Evolutionary conservation across 2,888 invertebrate genomes (phyloP).

Genomic region (Melanargia galathea): DNA sequence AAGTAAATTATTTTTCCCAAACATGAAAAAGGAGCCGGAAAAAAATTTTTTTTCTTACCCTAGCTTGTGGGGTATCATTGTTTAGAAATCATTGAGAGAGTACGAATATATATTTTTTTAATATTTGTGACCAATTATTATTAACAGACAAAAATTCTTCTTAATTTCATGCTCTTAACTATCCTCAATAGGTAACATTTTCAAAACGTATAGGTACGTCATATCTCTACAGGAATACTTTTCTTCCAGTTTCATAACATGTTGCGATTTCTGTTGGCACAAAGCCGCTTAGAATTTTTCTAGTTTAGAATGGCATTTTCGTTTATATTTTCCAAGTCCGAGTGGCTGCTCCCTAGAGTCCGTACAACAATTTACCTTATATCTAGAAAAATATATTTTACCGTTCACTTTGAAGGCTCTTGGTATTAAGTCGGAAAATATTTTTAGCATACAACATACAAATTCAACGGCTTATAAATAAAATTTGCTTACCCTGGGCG

Average conservation of each 20-base stretch:
- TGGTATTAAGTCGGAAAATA: not conserved
- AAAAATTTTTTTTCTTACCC: too few relatives aligned
- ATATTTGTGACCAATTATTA: too few relatives aligned
- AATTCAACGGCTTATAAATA: not conserved
- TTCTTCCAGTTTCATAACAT: not conserved
- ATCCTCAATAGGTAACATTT: too few relatives aligned
- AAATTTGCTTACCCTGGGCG: too few relatives aligned
- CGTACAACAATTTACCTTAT: conserved; percentile 60
- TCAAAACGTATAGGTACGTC: too few relatives aligned
- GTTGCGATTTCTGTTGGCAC: not conserved
- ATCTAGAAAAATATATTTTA: conserved; percentile 64
- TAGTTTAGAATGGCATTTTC: conserved; percentile 12
- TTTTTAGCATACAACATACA: not conserved
- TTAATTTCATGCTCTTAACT: too few relatives aligned
- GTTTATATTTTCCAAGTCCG: conserved; percentile 11
- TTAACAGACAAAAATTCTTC: too few relatives aligned
- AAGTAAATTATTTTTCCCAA: too few relatives aligned
- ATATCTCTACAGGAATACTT: not conserved
- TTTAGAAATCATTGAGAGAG: too few relatives aligned
- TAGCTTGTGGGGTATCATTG: too few relatives aligned
- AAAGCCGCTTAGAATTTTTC: not conserved
- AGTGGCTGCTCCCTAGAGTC: conserved; percentile 49
- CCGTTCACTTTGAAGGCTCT: conserved; percentile 57
- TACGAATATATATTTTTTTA: too few relatives aligned
- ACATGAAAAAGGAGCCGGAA: too few relatives aligned